Conservation (phyloP, 2,888 invertebrate species). For the Standfussiana lucernea region DNA sequence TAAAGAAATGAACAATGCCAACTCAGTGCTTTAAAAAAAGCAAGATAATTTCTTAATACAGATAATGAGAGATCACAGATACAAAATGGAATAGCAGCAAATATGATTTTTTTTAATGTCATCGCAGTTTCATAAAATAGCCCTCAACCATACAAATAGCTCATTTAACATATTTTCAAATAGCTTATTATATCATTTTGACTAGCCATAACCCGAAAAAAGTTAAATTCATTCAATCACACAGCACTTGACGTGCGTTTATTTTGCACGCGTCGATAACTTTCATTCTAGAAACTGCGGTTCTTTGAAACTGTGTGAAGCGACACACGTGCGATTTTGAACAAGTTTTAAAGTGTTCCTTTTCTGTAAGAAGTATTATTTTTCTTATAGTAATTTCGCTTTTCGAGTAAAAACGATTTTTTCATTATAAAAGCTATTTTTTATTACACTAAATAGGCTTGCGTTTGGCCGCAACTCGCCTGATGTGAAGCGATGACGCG, state of each 20-base stretch:
- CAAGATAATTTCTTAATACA: slow-evolving; percentile 31
- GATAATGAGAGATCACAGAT: slow-evolving; percentile 35
- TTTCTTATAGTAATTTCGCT: background rate
- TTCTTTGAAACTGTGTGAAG: background rate
- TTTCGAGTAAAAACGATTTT: background rate
- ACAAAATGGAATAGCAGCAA: slow-evolving; percentile 38
- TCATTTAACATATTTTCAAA: background rate
- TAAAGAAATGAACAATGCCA: slow-evolving; percentile 49
- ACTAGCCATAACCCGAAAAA: too few relatives aligned
- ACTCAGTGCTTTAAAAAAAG: slow-evolving; percentile 22
- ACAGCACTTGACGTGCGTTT: background rate
- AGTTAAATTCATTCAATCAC: background rate
- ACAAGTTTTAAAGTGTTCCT: background rate
- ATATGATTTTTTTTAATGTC: background rate
- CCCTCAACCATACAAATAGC: background rate
- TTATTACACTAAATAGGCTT: background rate
- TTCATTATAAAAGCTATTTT: background rate
- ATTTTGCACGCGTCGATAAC: background rate
- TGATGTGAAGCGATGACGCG: background rate
- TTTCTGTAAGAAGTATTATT: background rate
- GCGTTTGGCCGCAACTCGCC: background rate
- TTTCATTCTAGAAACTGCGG: background rate
- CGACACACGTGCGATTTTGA: background rate
- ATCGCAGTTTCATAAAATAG: background rate
- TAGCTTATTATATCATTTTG: too few relatives aligned